Evolutionary conservation across 2,113 vertebrate genomes (phyloP), one percentile per base, ranked within the genome.

Genomic region (Oreochromis spilurus): DNA sequence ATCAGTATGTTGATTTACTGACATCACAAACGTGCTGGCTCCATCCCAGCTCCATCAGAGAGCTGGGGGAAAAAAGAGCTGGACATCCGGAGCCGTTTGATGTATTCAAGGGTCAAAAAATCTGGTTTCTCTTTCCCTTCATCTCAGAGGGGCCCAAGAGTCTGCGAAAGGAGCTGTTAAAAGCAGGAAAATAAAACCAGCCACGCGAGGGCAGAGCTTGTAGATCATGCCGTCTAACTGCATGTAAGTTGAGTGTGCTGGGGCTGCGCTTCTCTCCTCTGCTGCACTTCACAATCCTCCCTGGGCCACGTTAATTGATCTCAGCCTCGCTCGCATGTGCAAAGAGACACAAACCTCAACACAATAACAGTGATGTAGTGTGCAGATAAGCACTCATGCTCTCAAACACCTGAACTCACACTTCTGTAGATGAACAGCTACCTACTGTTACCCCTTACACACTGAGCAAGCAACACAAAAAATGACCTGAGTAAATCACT

Each of bases 121-220:
- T 87, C 87, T 90, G 87, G 78, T 86, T 94, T 92, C 91, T 91
- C 87, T 92, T 94, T 91, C 72, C 92, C 91, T 91, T 94, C 89
- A 91, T 93, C 84, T 94, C 84, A 67, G 84, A 92, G 94, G 90
- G 87, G 86, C 87, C 90, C 79, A 5, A 82, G 87, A 62, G 82
- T 84, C 87, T 52, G 48, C 40, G 1, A 58, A 75, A 94, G 86
- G 84, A 75, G 84, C 87, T 53, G 79, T 94, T 93, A 94, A 93
- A 92, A 62, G 81, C 82, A 93, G 92, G 92, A 94, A 94, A 94
- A 93, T 94, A 90, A 93, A 93, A 93, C 67, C 86, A 91, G 93
- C 92, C 94, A 95, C 89, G 89, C 90, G 94, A 94, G 93, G 87
- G 92, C 92, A 94, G 85, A 90, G 85, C 87, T 93, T 89, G 31